Percentiles rank a stretch among this genome's conserved stretches.
phyloP scores from a whole-genome alignment of 2,888 invertebrate species.

The Calliphora vomitoria region DNA sequence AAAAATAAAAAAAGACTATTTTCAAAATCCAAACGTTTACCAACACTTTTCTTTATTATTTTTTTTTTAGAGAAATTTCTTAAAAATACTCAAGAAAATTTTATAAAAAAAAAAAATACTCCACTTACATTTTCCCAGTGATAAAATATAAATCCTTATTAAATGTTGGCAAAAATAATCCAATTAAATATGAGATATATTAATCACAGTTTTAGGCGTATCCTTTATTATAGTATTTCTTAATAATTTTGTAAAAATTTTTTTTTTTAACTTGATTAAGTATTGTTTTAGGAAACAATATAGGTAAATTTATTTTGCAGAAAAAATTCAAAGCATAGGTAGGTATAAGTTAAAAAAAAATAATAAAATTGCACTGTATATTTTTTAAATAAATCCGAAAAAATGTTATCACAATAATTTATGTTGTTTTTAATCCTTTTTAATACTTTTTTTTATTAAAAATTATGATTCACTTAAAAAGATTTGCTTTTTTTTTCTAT shows the following conservation, averaged over 20 bases:
- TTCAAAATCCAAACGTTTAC: constrained; percentile 44
- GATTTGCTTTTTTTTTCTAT: constrained; percentile 39
- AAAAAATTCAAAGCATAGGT: constrained; percentile 9
- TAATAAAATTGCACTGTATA: constrained; percentile 64
- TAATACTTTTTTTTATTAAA: constrained; percentile 57
- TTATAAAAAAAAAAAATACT: not conserved
- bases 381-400: constrained; percentile 50
- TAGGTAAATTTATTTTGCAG: constrained; percentile 6
- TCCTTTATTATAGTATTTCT: constrained; percentile 47
- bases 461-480: constrained; percentile 72
- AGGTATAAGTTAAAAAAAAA: not conserved
- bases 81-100: not conserved
- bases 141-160: constrained; percentile 62
- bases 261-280: constrained; percentile 2
- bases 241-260: constrained; percentile 1
- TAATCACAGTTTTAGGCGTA: constrained; percentile 73
- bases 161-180: constrained; percentile 56
- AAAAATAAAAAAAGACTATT: constrained; percentile 24
- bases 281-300: constrained; percentile 42
- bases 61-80: constrained; percentile 46
- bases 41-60: constrained; percentile 56
- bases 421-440: constrained; percentile 43
- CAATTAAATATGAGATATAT: constrained; percentile 32
- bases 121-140: constrained; percentile 66
- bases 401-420: constrained; percentile 63